These are phyloP conservation scores for Drosophila melanica DNA, from an alignment of 1,140 invertebrate species.

Conservation along the genomic window DNA sequence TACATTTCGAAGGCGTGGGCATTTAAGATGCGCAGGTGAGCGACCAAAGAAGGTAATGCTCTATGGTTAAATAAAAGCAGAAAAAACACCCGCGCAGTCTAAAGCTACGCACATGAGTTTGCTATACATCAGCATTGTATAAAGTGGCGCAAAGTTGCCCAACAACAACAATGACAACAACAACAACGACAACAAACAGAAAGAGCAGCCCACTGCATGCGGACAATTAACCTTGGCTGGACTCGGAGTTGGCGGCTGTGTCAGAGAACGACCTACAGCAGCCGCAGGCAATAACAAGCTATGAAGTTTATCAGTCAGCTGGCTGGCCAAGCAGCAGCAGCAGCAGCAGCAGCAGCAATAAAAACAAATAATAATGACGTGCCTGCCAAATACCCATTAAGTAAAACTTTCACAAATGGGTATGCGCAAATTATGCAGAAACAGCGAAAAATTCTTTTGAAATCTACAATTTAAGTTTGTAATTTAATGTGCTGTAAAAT, in stretches of 20 bases:
- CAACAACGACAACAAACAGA: slow-evolving; percentile 7
- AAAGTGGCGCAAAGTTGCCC: slow-evolving; percentile 58
- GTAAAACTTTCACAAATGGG: neutral
- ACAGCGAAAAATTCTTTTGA: no score
- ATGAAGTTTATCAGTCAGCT: slow-evolving; percentile 66
- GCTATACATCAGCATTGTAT: slow-evolving; percentile 51
- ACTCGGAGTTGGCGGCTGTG: slow-evolving; percentile 70
- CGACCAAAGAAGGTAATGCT: slow-evolving; percentile 72
- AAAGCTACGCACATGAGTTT: slow-evolving; percentile 23
- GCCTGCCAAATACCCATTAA: slow-evolving; percentile 16
- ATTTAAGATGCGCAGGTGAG: slow-evolving; percentile 73
- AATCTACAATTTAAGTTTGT: no score
- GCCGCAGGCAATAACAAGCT: slow-evolving; percentile 42
- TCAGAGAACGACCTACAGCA: slow-evolving; percentile 74
- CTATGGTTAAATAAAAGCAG: slow-evolving; percentile 58
- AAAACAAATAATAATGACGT: slow-evolving; percentile 30
- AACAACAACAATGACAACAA: slow-evolving; percentile 42
- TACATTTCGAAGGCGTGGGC: slow-evolving; percentile 42
- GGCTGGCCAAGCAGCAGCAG: slow-evolving; percentile 36
- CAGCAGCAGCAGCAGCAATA: slow-evolving; percentile 29
- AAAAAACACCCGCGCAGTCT: slow-evolving; percentile 70
- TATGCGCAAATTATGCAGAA: no score
- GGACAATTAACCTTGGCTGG: slow-evolving; percentile 77
- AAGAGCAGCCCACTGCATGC: slow-evolving; percentile 66
- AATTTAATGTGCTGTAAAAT: no score